These are phyloP conservation scores for Steromphala cineraria DNA, from an alignment of 2,888 invertebrate genomes.

Conservation along the genomic window DNA sequence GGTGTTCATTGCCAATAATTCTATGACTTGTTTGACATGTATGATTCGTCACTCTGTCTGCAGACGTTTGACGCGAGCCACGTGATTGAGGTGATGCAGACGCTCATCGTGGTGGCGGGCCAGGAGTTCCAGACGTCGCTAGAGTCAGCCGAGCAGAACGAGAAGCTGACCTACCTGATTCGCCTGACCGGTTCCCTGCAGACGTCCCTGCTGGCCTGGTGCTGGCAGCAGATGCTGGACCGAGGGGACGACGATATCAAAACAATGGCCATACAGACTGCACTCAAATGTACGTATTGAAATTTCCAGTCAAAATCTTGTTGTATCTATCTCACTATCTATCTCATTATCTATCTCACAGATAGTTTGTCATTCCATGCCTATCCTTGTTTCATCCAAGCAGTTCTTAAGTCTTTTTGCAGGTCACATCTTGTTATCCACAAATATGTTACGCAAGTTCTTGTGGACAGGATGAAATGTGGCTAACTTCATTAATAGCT, in stretches of 20 bases:
- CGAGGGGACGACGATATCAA: conserved; percentile 37
- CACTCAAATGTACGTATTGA: conserved; percentile 37
- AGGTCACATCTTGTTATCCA: no score
- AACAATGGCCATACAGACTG: conserved; percentile 30
- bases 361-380: no score
- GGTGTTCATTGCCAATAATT: no score
- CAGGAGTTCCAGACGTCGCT: conserved; percentile 63
- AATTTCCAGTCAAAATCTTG: no score
- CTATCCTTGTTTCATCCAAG: no score
- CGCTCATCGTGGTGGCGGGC: conserved; percentile 69
- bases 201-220: conserved; percentile 70
- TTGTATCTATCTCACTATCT: no score
- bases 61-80: conserved; percentile 63
- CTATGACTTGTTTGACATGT: conserved; percentile 30
- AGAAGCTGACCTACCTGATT: conserved; percentile 69
- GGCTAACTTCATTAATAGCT: no score
- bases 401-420: no score
- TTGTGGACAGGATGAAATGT: no score
- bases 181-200: conserved; percentile 71
- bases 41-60: no score
- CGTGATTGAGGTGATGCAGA: conserved; percentile 71
- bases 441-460: no score
- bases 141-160: conserved; percentile 49
- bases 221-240: conserved; percentile 63
- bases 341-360: no score